Base-by-base conservation (phyloP, 2,888 invertebrate species). In the Phania funesta region DNA sequence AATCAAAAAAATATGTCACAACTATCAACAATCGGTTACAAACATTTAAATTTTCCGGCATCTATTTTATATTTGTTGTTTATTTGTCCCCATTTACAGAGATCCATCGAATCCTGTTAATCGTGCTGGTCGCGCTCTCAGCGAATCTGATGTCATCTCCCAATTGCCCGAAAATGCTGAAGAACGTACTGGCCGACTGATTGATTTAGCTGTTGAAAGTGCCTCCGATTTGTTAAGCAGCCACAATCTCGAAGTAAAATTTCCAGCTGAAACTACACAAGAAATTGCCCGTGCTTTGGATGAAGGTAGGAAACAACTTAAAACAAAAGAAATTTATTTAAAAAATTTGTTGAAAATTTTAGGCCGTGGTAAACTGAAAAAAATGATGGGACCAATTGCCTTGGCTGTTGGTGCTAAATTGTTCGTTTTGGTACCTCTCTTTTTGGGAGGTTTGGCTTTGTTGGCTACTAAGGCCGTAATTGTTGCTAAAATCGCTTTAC, bases 341-440 rank as follows among this genome's bases (percentile, higher is more conserved):
- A 38, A 64, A 52, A 70, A 64, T 8, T 60, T 80, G 71, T 68
- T 56, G 32, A 58, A 73, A 73, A 78, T 54, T 76, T 16, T 88
- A 95, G 95, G 95, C 64, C 94, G 96, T 48, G 95, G 93, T 29
- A 96, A 95, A 91, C 93, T 95, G 88, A 96, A 96, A 93, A 95
- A 95, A 88, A 92, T 94, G 88, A 90, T 95, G 32, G 93, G 92
- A 86, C 95, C 95, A 1, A 90, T 96, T 56, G 91, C 95, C 58
- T 92, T 95, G 58, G 94, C 94, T 0, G 92, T 95, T 18, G 96
- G 94, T 38, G 93, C 95, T 22, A 96, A 96, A 87, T 91, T 95
- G 70, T 92, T 96, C 67, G 94, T 95, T 0, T 90, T 96, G 0
- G 89, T 95, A 0, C 95, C 95, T 0, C 89, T 96, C 7, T 90